These are phyloP conservation scores for Serrognathus titanus DNA, from an alignment of 2,888 invertebrate species.

Conservation along the genomic window DNA sequence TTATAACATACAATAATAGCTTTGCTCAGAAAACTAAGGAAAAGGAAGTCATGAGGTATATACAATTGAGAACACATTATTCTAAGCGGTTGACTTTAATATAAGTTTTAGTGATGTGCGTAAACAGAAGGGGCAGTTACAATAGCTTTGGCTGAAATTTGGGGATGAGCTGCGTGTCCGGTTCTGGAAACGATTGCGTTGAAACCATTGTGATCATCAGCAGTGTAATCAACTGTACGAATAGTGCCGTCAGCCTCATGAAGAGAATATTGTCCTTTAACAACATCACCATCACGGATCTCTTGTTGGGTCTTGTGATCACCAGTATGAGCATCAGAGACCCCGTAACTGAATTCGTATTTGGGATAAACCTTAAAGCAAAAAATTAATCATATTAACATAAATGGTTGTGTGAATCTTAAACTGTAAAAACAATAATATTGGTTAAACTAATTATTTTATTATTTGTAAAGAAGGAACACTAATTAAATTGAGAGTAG, in stretches of 20 bases:
- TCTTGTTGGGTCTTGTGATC: slow-evolving; percentile 56
- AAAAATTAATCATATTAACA: no score
- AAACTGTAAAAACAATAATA: no score
- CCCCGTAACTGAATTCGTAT: slow-evolving; percentile 56
- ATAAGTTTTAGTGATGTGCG: background rate
- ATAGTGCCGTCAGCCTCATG: slow-evolving; percentile 61
- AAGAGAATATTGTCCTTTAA: slow-evolving; percentile 61
- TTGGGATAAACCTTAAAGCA: slow-evolving; percentile 31
- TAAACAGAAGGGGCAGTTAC: background rate
- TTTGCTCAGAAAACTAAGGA: background rate
- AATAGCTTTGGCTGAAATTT: background rate
- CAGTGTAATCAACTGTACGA: slow-evolving; percentile 61
- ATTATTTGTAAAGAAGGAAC: no score
- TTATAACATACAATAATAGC: background rate
- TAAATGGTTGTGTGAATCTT: no score
- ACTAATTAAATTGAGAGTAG: no score
- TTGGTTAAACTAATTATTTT: no score
- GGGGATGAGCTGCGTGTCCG: slow-evolving; percentile 33
- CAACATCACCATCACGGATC: slow-evolving; percentile 55
- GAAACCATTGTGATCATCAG: slow-evolving; percentile 60
- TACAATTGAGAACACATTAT: background rate
- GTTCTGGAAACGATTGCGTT: slow-evolving; percentile 58
- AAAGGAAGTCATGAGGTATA: background rate
- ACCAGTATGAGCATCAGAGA: slow-evolving; percentile 57
- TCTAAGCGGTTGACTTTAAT: background rate